phyloP scores from a whole-genome alignment of 2,797 vertebrate species.

The Octomys mimax region DNA sequence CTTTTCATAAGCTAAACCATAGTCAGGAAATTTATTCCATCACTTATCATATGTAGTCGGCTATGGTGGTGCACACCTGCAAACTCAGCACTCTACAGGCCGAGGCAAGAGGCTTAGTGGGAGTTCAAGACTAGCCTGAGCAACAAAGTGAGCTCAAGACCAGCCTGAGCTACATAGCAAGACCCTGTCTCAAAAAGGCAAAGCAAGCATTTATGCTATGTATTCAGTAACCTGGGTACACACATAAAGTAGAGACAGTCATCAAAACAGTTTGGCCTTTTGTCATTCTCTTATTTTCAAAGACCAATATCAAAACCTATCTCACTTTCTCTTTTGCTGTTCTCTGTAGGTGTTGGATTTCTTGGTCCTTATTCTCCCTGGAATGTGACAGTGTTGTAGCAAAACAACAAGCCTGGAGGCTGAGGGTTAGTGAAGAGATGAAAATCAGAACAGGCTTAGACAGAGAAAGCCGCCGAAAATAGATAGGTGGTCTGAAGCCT shows the following conservation, averaged over 20 bases:
- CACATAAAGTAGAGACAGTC: slow-evolving; percentile 3
- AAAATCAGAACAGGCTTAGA: neutral
- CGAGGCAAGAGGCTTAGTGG: no score
- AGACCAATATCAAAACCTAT: slow-evolving; percentile 17
- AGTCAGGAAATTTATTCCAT: slow-evolving; percentile 19
- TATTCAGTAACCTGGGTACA: neutral
- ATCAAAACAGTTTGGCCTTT: neutral
- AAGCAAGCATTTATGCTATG: neutral
- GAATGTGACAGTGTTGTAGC: neutral
- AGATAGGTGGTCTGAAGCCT: neutral
- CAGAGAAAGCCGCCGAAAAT: neutral
- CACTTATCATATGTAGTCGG: neutral
- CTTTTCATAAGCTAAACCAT: neutral
- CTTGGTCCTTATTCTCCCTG: neutral
- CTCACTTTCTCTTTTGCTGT: neutral
- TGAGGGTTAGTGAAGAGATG: neutral
- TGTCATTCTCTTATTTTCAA: slow-evolving; percentile 56
- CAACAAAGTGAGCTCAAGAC: no score
- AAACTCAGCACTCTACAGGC: no score
- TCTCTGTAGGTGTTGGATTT: slow-evolving; percentile 14
- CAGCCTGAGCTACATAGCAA: no score
- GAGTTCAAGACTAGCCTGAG: no score
- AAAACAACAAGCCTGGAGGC: neutral
- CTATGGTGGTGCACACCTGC: no score
- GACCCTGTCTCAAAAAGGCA: no score